phyloP scores from a whole-genome alignment of 2,113 vertebrate species.

The Parotia lawesii region DNA sequence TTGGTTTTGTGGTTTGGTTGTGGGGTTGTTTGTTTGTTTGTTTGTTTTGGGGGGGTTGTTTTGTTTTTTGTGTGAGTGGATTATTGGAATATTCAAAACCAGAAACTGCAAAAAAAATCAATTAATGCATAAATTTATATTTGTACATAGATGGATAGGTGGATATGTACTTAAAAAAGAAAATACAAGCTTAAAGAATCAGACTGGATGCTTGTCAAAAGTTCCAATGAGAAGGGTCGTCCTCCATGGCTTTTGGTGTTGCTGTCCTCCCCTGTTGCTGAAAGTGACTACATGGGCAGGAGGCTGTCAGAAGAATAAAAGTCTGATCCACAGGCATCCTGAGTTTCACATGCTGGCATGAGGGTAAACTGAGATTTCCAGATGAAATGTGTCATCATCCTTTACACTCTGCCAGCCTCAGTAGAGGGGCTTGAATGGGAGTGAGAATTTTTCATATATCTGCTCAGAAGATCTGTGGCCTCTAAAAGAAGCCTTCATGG shows the following conservation, averaged over 20 bases:
- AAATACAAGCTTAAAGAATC: background rate
- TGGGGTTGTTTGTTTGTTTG: background rate
- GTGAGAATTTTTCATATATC: background rate
- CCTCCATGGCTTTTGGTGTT: background rate
- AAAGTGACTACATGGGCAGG: background rate
- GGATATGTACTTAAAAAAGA: background rate
- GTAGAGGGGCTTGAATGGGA: background rate
- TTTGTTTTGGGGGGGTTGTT: too few relatives aligned
- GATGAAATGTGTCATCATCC: background rate
- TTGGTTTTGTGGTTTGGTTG: background rate
- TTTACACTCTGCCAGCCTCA: background rate
- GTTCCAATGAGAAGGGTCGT: background rate
- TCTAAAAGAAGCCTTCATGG: background rate
- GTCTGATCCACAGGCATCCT: too few relatives aligned
- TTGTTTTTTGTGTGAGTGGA: background rate
- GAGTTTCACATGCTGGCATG: background rate
- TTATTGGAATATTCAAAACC: background rate
- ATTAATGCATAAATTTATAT: background rate
- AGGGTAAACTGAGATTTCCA: background rate
- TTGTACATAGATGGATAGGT: background rate
- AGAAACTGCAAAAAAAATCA: background rate
- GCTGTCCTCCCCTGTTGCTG: background rate
- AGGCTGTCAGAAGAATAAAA: background rate
- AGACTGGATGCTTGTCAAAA: background rate
- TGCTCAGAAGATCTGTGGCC: background rate